Percentiles rank a stretch among this genome's conserved stretches.
phyloP scores from a whole-genome alignment of 2,113 vertebrate species.

The Mustela lutreola region DNA sequence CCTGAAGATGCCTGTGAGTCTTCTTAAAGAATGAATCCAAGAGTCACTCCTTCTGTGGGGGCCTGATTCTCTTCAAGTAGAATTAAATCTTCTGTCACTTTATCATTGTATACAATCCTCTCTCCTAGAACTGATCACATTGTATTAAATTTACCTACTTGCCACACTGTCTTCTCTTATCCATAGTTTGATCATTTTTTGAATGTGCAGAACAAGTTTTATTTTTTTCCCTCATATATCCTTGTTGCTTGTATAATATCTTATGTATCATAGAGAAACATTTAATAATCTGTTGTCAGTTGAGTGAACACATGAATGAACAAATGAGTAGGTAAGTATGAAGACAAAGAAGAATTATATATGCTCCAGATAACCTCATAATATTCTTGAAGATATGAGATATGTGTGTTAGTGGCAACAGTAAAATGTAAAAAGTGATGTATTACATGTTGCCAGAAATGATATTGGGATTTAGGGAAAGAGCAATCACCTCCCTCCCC shows the following conservation, averaged over 20 bases:
- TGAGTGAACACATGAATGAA: background rate
- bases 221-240: slow-evolving; percentile 5
- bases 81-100: background rate
- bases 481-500: background rate
- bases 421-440: background rate
- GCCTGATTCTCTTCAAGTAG: background rate
- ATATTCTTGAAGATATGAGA: background rate
- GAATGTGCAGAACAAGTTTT: background rate
- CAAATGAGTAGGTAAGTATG: background rate
- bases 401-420: background rate
- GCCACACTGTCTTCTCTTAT: background rate
- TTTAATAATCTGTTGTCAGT: background rate
- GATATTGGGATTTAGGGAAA: background rate
- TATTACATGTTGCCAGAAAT: background rate
- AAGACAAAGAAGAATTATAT: background rate
- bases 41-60: background rate
- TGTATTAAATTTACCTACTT: background rate
- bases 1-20: background rate
- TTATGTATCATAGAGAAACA: background rate
- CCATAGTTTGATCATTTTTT: background rate
- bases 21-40: background rate
- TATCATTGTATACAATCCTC: background rate
- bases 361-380: background rate
- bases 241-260: background rate
- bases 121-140: background rate